Percentiles rank a stretch among this genome's conserved stretches.
Conservation (phyloP, 2,888 invertebrate genomes). For the Sphinx pinastri region DNA sequence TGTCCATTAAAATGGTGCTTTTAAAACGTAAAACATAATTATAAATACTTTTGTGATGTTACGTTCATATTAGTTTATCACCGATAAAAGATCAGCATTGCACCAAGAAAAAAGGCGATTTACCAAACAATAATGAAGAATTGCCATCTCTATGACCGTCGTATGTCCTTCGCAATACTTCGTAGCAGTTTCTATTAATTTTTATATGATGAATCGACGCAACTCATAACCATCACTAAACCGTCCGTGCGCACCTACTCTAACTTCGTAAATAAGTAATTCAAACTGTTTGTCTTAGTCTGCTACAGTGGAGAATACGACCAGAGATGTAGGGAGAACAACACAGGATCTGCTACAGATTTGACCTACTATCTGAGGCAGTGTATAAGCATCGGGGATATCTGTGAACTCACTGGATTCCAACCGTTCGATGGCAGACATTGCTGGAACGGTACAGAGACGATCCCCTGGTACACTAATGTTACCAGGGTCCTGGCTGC, state of each 20-base stretch:
- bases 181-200: no score
- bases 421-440: conserved; percentile 68
- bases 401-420: conserved; percentile 74
- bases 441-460: conserved; percentile 67
- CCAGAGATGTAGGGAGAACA: conserved; percentile 70
- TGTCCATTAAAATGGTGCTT: background rate
- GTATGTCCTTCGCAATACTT: no score
- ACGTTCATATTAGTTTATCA: no score
- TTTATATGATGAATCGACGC: no score
- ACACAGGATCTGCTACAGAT: conserved; percentile 58
- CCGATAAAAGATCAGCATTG: no score
- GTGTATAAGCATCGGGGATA: conserved; percentile 76
- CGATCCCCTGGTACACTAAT: conserved; percentile 77
- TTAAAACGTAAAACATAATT: no score
- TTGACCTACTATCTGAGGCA: conserved; percentile 80
- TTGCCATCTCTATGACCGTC: no score
- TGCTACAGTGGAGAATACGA: conserved; percentile 88
- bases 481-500: conserved; percentile 84
- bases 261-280: background rate
- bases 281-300: conserved; percentile 61
- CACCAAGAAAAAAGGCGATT: background rate
- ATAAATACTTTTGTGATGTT: no score
- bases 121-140: background rate
- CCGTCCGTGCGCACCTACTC: no score
- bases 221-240: no score